Percentiles rank a stretch among this genome's conserved stretches.
Conservation (phyloP, 2,113 vertebrate species). For the Lampris incognitus region DNA sequence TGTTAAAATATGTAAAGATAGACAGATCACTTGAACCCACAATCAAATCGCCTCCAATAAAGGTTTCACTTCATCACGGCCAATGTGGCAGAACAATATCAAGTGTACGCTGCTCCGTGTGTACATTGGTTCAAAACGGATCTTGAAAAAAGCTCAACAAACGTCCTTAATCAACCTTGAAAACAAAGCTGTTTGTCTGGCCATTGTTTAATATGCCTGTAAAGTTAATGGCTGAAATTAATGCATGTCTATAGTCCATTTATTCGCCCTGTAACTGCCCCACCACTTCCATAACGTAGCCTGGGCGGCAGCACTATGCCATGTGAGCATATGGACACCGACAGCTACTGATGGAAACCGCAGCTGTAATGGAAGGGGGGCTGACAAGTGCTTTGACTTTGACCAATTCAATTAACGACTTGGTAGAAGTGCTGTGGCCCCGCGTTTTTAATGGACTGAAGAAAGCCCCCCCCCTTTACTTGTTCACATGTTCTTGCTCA, state of each 20-base stretch:
- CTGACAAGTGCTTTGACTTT: slow-evolving; percentile 72
- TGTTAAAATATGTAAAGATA: slow-evolving; percentile 6
- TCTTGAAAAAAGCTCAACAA: slow-evolving; percentile 33
- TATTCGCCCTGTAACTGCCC: slow-evolving; percentile 66
- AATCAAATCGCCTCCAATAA: slow-evolving; percentile 7
- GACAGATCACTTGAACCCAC: slow-evolving; percentile 1
- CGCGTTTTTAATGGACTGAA: slow-evolving; percentile 70
- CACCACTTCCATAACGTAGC: slow-evolving; percentile 30
- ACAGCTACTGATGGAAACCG: slow-evolving; percentile 62
- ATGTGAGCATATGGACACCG: slow-evolving; percentile 25
- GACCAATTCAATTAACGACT: slow-evolving; percentile 70
- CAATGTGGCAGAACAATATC: slow-evolving; percentile 32
- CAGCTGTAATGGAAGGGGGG: slow-evolving; percentile 66
- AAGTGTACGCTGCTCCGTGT: slow-evolving; percentile 37
- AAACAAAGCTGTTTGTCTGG: slow-evolving; percentile 65
- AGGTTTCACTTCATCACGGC: slow-evolving; percentile 44
- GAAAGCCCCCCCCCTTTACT: background rate
- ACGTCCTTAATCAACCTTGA: slow-evolving; percentile 80
- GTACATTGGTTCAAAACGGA: slow-evolving; percentile 62
- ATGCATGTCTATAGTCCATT: slow-evolving; percentile 68
- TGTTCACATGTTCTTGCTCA: too few relatives aligned
- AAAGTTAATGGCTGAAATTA: slow-evolving; percentile 73
- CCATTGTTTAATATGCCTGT: slow-evolving; percentile 51
- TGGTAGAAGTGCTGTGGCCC: slow-evolving; percentile 73
- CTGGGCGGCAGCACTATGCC: slow-evolving; percentile 41